Conservation (phyloP, 2,797 vertebrate genomes). For the Thunnus albacares region DNA sequence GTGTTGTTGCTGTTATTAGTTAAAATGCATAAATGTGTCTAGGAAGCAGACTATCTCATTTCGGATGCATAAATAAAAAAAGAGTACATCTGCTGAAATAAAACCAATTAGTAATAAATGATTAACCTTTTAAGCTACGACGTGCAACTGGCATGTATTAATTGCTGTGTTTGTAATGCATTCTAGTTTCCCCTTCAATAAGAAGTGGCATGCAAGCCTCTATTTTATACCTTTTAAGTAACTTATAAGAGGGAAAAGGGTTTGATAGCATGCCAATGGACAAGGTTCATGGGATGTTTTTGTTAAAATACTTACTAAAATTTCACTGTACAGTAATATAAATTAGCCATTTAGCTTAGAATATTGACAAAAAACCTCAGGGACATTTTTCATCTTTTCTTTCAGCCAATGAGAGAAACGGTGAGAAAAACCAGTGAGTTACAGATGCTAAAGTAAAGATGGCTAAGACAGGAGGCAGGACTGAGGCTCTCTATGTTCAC, state of each 20-base stretch:
- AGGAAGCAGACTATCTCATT: neutral
- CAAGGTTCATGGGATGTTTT: too few species aligned
- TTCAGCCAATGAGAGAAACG: neutral
- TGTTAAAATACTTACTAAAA: neutral
- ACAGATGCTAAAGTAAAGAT: neutral
- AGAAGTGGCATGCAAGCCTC: too few species aligned
- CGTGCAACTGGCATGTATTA: too few species aligned
- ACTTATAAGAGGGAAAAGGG: too few species aligned
- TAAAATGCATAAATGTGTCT: neutral
- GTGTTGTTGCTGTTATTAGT: neutral
- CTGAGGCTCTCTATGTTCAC: too few species aligned
- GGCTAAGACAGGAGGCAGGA: too few species aligned
- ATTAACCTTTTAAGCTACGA: neutral
- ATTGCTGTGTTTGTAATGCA: too few species aligned
- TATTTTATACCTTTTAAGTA: too few species aligned
- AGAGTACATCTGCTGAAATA: too few species aligned
- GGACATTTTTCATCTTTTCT: neutral
- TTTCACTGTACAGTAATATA: neutral
- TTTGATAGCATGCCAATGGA: too few species aligned
- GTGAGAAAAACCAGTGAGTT: neutral
- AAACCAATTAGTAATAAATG: neutral
- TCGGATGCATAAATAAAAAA: too few species aligned
- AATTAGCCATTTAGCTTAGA: neutral
- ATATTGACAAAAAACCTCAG: neutral
- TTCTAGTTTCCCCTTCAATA: too few species aligned